Conservation (phyloP, 92 coral and sea anemone species). For the Paramuricea clavata region DNA sequence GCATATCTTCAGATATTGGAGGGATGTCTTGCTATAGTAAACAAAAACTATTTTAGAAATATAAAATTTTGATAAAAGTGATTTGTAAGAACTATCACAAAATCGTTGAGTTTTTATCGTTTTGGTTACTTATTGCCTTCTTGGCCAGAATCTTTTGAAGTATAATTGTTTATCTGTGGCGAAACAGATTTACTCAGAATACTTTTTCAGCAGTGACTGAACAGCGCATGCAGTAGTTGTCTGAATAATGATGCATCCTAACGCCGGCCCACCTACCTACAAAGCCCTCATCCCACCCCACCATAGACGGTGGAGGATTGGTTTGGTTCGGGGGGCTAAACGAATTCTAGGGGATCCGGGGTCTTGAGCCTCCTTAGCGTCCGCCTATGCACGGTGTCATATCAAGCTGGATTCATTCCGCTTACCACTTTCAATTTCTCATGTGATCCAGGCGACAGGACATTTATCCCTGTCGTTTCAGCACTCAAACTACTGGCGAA, state of each 20-base stretch:
- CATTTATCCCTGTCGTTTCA: slow-evolving; percentile 89
- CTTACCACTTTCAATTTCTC: slow-evolving; percentile 96
- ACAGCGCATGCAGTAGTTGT: no score
- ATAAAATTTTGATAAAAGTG: neutral
- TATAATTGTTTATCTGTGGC: no score
- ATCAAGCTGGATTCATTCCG: neutral
- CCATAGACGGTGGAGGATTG: no score
- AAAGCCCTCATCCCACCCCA: no score
- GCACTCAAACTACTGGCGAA: slow-evolving; percentile 84
- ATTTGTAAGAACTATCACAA: no score
- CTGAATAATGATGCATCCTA: no score
- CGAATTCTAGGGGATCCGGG: no score
- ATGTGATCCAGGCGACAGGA: slow-evolving; percentile 81
- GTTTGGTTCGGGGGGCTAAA: no score
- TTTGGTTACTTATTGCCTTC: neutral
- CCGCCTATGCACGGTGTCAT: no score
- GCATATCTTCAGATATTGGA: slow-evolving; percentile 84
- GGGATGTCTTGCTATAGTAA: slow-evolving; percentile 92
- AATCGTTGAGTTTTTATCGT: no score
- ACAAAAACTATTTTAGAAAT: neutral
- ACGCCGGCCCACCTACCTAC: neutral
- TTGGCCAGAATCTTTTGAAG: neutral
- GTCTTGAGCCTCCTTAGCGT: no score
- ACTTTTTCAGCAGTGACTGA: no score
- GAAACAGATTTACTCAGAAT: neutral